Conservation (phyloP, 2,113 vertebrate species). For the Pedetes capensis region DNA sequence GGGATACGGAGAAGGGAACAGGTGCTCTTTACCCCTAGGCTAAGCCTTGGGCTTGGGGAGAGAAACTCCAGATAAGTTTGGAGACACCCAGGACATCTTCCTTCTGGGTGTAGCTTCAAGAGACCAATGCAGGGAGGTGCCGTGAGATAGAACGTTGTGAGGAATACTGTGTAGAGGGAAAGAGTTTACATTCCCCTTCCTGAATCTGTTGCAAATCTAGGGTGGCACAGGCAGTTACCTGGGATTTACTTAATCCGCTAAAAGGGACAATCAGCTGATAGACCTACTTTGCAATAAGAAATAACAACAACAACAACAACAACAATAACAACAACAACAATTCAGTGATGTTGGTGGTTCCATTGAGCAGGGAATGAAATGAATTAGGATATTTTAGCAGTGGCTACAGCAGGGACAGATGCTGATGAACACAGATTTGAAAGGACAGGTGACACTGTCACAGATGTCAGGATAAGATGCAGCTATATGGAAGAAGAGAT, state of each 20-base stretch:
- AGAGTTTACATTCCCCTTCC: background rate
- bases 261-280: background rate
- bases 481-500: background rate
- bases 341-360: background rate
- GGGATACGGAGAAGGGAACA: background rate
- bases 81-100: background rate
- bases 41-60: background rate
- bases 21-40: too few relatives aligned
- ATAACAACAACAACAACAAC: too few relatives aligned
- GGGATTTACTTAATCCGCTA: background rate
- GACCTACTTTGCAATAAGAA: background rate
- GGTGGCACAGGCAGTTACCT: background rate
- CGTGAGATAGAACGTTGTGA: background rate
- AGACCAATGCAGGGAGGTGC: background rate
- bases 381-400: background rate
- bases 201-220: background rate
- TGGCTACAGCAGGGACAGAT: background rate
- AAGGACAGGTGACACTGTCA: background rate
- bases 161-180: background rate
- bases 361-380: background rate
- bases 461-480: too few relatives aligned
- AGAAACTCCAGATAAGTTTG: background rate
- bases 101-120: background rate
- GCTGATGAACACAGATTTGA: background rate
- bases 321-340: too few relatives aligned